Evolutionary conservation across 2,113 vertebrate species (phyloP), one percentile per base, ranked within the genome.

Genomic region (Pedionomus torquatus): DNA sequence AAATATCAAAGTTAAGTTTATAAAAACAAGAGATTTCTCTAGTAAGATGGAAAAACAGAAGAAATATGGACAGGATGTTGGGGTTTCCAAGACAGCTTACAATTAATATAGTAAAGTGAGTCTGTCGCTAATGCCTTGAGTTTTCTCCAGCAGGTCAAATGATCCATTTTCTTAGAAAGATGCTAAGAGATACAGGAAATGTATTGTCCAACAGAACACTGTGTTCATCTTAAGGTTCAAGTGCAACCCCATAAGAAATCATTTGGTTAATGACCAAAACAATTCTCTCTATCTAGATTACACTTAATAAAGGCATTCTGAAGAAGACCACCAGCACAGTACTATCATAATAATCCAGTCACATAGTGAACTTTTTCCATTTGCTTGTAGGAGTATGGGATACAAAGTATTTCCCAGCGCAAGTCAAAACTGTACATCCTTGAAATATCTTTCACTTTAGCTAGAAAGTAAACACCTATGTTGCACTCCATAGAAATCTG

Each of bases 381-480:
- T 49, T 78, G 46, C 20, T 65, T 14, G 3, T 26, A 20, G 0
- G 0, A 55, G 9, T 7, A 37, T 2, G 7, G 30, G 11, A 20
- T 21, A 68, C 2, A 1, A 57, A 85, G 26, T 9, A n/a, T 55
- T 81, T 60, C 17, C 37, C n/a, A 30, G 6, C 49, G 31, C 24
- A 49, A 68, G 30, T 25, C n/a, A 74, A 74, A 70, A 78, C 17
- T 26, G n/a, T 26, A 12, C 28, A 52, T 41, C 20, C 61, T 18
- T 58, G 24, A 63, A 86, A 68, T 18, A 61, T 26, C 71, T 49
- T 57, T 75, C 28, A 39, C 37, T 79, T 43, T 0, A 75, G 23
- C n/a, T 89, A 37, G 35, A 31, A 75, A 76, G 31, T 20, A 37
- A 92, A 37, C 5, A 7, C 3, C 9, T 16, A 3, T 24, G 9